Evolutionary conservation across 2,888 invertebrate genomes (phyloP).

Genomic region (Tetropium fuscum): DNA sequence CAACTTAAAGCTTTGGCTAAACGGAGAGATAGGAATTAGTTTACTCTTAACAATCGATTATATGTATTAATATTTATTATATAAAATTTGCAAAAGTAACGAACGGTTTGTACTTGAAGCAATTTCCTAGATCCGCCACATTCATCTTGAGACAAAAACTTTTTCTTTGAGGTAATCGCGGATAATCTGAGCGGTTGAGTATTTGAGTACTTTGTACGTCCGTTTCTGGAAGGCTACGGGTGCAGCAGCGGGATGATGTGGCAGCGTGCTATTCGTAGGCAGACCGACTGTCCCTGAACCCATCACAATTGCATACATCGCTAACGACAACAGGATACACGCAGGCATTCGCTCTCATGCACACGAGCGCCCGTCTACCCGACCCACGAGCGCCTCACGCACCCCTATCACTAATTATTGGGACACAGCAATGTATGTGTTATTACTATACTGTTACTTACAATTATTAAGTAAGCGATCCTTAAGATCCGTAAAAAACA

Average conservation of each 20-base stretch:
- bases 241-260: slow-evolving; percentile 56
- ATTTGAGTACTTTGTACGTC: slow-evolving; percentile 58
- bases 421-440: slow-evolving; percentile 64
- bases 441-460: slow-evolving; percentile 54
- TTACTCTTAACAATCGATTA: slow-evolving; percentile 65
- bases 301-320: slow-evolving; percentile 52
- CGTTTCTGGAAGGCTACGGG: slow-evolving; percentile 61
- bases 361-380: slow-evolving; percentile 37
- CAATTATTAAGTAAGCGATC: slow-evolving; percentile 51
- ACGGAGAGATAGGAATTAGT: slow-evolving; percentile 61
- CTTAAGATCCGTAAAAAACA: slow-evolving; percentile 50
- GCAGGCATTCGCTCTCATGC: slow-evolving; percentile 35
- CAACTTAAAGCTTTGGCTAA: slow-evolving; percentile 54
- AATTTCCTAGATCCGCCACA: slow-evolving; percentile 68
- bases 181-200: slow-evolving; percentile 57
- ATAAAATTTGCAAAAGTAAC: slow-evolving; percentile 82
- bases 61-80: slow-evolving; percentile 64
- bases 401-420: slow-evolving; percentile 65
- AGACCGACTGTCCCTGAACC: slow-evolving; percentile 63
- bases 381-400: slow-evolving; percentile 51
- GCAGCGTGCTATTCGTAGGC: slow-evolving; percentile 60
- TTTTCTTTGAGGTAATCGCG: slow-evolving; percentile 58
- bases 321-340: slow-evolving; percentile 52
- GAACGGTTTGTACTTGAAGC: slow-evolving; percentile 79
- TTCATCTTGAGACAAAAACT: slow-evolving; percentile 49